Percentiles rank a stretch among this genome's conserved stretches.
phyloP scores from a whole-genome alignment of 2,797 vertebrate species.

The Hapalemur alaotrensis region DNA sequence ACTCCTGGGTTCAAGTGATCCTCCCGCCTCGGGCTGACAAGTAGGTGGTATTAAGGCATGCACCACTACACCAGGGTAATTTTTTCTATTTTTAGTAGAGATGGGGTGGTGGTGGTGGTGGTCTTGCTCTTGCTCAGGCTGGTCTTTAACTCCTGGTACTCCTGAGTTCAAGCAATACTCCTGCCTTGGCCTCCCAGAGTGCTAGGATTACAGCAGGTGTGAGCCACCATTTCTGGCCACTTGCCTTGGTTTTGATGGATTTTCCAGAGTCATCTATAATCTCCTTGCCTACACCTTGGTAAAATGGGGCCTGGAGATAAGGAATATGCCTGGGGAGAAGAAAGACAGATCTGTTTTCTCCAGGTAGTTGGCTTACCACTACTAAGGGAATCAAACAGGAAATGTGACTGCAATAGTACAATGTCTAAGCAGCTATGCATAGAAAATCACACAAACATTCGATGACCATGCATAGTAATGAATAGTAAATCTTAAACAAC shows the following conservation, averaged over 20 bases:
- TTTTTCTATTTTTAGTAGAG: too few relatives aligned
- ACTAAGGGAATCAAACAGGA: neutral
- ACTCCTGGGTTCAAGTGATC: too few relatives aligned
- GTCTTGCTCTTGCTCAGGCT: too few relatives aligned
- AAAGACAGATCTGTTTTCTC: neutral
- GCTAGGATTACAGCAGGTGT: neutral
- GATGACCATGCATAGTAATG: neutral
- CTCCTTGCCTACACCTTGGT: neutral
- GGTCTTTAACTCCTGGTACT: too few relatives aligned
- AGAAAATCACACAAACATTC: neutral
- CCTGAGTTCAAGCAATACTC: too few relatives aligned
- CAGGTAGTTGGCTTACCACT: neutral
- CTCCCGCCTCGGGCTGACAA: too few relatives aligned
- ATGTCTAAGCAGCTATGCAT: neutral
- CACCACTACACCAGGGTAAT: too few relatives aligned
- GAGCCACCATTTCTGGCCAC: neutral
- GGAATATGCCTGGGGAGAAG: neutral
- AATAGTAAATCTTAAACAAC: neutral
- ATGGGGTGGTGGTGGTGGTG: too few relatives aligned
- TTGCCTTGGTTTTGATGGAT: neutral
- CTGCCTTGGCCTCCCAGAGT: too few relatives aligned
- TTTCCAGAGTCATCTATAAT: neutral
- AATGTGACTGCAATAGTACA: neutral
- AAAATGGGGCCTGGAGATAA: neutral
- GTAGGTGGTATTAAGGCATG: too few relatives aligned